Base-by-base conservation (phyloP, 2,113 vertebrate species). In the Tachysurus fulvidraco region DNA sequence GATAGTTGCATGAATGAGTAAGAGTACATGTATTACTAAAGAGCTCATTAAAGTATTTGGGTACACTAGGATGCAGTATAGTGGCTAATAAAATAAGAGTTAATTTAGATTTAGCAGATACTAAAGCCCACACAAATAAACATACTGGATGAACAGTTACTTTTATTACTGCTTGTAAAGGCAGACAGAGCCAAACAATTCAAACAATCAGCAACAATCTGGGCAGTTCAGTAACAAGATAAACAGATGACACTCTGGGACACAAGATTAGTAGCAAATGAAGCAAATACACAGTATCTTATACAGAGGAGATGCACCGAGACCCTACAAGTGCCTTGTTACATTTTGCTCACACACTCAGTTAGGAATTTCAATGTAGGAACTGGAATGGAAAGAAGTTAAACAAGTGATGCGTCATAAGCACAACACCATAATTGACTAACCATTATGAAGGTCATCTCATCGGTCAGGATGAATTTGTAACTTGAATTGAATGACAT, bases 111-210 rank as follows among this genome's bases (percentile, higher is more conserved):
- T 52, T 73, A 50, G 41, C 23, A 74, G 23, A 7, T 7, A 69
- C 36, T 21, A 77, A n/a, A 50, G 28, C 16, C 54, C 17, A 19
- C 23, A 76, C 23, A 67, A 59, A 59, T 13, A 77, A 23, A 67
- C 23, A 54, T 4, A 36, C 13, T n/a, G 11, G n/a, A 25, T 81
- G 81, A 28, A 52, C 62, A 83, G 54, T 64, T 88, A 0, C 25
- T 36, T 90, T 86, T 90, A 88, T 86, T 88, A 87, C 85, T 46
- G 71, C 17, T 76, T 52, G 77, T 77, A 83, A 85, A 82, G 44
- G 59, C 50, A 54, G 73, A 59, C 30, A 16, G 67, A 88, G 52
- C 60, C 67, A 86, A 11, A 52, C 8, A 44, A 71, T 73, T 74
- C 30, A 87, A 41, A 87, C 25, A 84, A 30, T 55, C 65, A 67